phyloP scores from a whole-genome alignment of 2,888 invertebrate species.

The Pseudanteris insignis region DNA sequence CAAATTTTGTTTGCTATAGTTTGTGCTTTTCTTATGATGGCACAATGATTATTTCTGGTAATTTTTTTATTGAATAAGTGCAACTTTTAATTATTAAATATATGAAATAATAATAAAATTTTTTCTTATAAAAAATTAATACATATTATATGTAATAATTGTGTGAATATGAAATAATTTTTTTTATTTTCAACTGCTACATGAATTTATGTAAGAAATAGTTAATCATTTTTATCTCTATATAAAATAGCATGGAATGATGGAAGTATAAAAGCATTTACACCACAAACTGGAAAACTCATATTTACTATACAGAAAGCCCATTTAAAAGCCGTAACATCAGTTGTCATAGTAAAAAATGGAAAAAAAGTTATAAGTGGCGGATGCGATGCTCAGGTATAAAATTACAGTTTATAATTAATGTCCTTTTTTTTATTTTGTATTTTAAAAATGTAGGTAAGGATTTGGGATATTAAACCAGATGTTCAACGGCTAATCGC shows the following conservation, averaged over 20 bases:
- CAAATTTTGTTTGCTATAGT: constrained; percentile 86
- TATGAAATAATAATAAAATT: constrained; percentile 2
- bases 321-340: constrained; percentile 89
- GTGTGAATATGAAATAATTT: too few species aligned
- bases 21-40: constrained; percentile 83
- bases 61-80: too few species aligned
- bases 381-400: constrained; percentile 88
- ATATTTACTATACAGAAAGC: constrained; percentile 87
- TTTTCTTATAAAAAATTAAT: neutral
- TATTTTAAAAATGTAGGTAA: constrained; percentile 71
- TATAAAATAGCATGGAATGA: constrained; percentile 79
- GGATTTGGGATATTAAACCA: constrained; percentile 81
- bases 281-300: constrained; percentile 81
- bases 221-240: too few species aligned
- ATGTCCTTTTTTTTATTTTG: too few species aligned
- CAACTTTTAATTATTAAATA: constrained; percentile 10
- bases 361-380: constrained; percentile 83
- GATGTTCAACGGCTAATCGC: constrained; percentile 75
- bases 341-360: constrained; percentile 78
- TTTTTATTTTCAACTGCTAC: too few species aligned
- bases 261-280: constrained; percentile 82
- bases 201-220: too few species aligned
- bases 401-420: neutral
- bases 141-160: neutral
- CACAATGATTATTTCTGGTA: constrained; percentile 80